Conservation (phyloP, 2,888 invertebrate genomes). For the Brenthis daphne region DNA sequence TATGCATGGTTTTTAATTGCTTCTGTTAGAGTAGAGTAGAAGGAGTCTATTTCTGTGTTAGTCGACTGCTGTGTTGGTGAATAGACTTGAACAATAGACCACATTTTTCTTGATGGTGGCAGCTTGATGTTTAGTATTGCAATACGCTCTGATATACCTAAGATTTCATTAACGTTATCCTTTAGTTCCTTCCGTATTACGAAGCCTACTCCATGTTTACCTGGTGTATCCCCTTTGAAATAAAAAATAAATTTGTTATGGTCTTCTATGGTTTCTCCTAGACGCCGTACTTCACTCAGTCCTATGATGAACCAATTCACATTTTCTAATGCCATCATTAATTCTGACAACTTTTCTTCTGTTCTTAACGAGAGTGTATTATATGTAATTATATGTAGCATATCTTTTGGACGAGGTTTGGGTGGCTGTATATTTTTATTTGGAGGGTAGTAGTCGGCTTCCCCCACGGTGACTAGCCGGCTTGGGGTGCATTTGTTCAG, state of each 20-base stretch:
- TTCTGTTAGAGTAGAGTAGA: constrained; percentile 18
- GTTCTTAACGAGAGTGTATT: constrained; percentile 1
- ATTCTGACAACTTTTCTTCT: not conserved
- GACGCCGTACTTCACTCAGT: constrained; percentile 1
- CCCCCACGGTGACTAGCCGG: no score
- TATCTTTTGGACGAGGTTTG: no score
- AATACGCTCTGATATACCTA: constrained; percentile 39
- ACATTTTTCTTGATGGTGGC: constrained; percentile 20
- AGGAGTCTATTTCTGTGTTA: constrained; percentile 19
- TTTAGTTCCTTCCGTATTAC: constrained; percentile 31
- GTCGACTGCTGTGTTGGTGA: constrained; percentile 29
- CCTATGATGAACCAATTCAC: not conserved
- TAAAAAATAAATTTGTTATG: not conserved
- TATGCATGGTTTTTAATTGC: constrained; percentile 28
- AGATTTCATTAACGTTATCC: constrained; percentile 23
- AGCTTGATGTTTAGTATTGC: constrained; percentile 32
- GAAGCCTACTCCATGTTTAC: constrained; percentile 26
- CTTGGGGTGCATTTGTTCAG: no score
- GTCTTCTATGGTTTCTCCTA: not conserved
- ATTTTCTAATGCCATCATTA: not conserved
- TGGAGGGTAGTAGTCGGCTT: no score
- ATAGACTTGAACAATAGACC: constrained; percentile 34
- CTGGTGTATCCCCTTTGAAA: not conserved
- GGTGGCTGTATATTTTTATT: no score
- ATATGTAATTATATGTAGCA: not conserved